These are phyloP conservation scores for Gadus chalcogrammus DNA, from an alignment of 2,113 vertebrate genomes.

Conservation along the genomic window DNA sequence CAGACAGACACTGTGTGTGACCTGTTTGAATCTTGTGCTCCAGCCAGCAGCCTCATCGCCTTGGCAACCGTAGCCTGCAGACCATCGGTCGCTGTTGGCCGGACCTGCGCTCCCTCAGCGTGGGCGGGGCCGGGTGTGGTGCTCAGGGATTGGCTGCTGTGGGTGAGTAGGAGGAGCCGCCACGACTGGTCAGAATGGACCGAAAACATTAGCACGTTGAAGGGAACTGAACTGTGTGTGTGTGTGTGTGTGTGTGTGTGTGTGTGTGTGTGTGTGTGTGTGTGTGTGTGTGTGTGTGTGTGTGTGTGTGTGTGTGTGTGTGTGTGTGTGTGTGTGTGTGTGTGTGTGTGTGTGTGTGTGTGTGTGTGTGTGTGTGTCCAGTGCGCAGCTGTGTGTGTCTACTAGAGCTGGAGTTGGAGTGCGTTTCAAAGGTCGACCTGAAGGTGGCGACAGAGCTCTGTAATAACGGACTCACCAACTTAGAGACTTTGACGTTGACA, in stretches of 20 bases:
- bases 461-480: constrained; percentile 79
- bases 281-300: no score
- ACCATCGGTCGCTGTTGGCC: constrained; percentile 96
- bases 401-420: constrained; percentile 87
- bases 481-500: constrained; percentile 83
- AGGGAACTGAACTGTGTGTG: not conserved
- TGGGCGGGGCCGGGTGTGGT: constrained; percentile 87
- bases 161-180: constrained; percentile 67
- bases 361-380: constrained; percentile 47
- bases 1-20: not conserved
- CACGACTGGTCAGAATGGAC: not conserved
- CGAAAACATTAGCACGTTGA: not conserved
- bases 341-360: constrained; percentile 9
- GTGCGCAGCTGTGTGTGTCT: constrained; percentile 86
- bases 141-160: constrained; percentile 85
- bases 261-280: no score
- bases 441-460: constrained; percentile 85
- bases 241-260: not conserved
- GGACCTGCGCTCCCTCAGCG: constrained; percentile 79
- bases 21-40: not conserved
- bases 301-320: not conserved
- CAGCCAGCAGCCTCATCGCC: constrained; percentile 87
- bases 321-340: constrained; percentile 1
- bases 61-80: constrained; percentile 93
- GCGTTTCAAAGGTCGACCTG: constrained; percentile 84